Evolutionary conservation across 2,888 invertebrate genomes (phyloP).

Genomic region (Operophtera brumata): DNA sequence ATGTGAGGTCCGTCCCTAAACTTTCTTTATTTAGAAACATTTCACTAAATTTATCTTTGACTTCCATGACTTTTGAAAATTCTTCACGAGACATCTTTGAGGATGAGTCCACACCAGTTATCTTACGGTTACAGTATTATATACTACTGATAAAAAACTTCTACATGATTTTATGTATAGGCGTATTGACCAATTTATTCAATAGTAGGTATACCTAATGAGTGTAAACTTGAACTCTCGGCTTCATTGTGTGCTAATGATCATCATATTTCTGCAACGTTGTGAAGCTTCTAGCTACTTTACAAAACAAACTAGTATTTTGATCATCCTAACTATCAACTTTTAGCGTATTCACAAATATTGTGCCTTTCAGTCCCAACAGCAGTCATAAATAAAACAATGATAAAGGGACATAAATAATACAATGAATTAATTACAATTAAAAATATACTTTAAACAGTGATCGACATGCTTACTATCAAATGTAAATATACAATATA

Average conservation of each 20-base stretch:
- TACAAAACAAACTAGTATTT: too few relatives aligned
- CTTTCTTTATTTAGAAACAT: conserved; percentile 4
- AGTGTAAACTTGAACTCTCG: background rate
- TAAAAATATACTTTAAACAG: too few relatives aligned
- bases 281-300: background rate
- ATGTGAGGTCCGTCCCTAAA: conserved; percentile 54
- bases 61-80: background rate
- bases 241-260: conserved; percentile 5
- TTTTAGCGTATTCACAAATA: too few relatives aligned
- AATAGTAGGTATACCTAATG: background rate
- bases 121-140: background rate
- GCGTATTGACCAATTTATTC: background rate
- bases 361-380: too few relatives aligned
- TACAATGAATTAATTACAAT: too few relatives aligned
- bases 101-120: conserved; percentile 1
- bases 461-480: too few relatives aligned
- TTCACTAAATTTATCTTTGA: background rate
- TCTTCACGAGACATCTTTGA: background rate
- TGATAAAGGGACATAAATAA: too few relatives aligned
- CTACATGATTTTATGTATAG: background rate
- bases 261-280: background rate
- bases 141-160: background rate
- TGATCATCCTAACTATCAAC: too few relatives aligned
- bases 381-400: too few relatives aligned
- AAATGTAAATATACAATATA: too few relatives aligned